Evolutionary conservation across 2,113 vertebrate species (phyloP), one percentile per base, ranked within the genome.

Genomic region (Sylvia atricapilla): DNA sequence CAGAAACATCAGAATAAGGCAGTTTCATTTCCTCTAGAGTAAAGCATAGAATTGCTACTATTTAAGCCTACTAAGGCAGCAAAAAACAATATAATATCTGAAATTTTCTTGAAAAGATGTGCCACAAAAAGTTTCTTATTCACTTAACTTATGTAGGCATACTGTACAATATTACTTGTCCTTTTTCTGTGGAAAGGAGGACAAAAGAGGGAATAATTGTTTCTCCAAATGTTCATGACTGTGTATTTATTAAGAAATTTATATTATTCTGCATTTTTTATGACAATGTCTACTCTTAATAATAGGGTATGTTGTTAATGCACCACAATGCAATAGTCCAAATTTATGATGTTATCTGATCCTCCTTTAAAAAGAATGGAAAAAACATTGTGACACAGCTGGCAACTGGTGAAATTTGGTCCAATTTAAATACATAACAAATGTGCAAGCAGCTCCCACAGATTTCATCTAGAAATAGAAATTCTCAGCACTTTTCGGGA

Each of bases 401-500:
- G 89, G 59, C 82, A 88, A 44, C 20, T 43, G 43, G 50, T 70
- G 37, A 75, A 81, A 88, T 77, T 53, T 68, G 55, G 63, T 91
- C 89, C 77, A 82, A 52, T 58, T 69, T 66, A 73, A 89, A 91
- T 33, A 79, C 25, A 49, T 24, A 79, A 62, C 25, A 93, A 86
- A 92, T 11, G 13, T 39, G 19, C 53, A 66, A 78, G 60, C 78
- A 78, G 31, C 44, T 93, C 74, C 49, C 22, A n/a, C 35, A 82
- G 77, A 91, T 87, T 93, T 72, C 66, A 85, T 13, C 24, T 64
- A 60, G 81, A 87, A 84, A 63, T 68, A 50, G 56, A 84, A 95
- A 87, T 87, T 84, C 46, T 70, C 37, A 78, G 41, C 66, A 52
- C 41, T 94, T 95, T 85, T 84, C 81, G 82, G 66, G 87, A 87